Evolutionary conservation across 92 coral and sea anemone species (phyloP), one percentile per base, ranked within the genome.

Genomic region (Heteractis magnifica): DNA sequence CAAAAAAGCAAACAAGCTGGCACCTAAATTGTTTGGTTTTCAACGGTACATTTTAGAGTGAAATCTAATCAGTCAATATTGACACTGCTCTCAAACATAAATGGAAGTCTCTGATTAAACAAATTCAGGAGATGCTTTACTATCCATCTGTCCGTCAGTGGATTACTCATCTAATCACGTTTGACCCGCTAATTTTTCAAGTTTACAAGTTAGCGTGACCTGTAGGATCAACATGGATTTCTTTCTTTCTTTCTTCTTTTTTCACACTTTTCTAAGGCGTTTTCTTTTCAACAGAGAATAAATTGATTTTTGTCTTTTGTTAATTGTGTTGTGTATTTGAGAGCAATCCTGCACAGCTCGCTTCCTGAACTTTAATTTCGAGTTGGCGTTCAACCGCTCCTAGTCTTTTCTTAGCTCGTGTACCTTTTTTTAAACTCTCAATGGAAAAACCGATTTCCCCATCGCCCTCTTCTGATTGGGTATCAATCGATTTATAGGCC

Each of bases 361-460:
- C 84, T 81, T 81, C 84, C 84, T 81, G 77, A 68, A 51, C 76
- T 49, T 51, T 68, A 65, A 80, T 68, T 49, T 80, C 77, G 65
- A 44, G 44, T 55, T 49, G 60, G 23, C 58, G n/a, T 16, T n/a
- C 6, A 12, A n/a, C 73, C 26, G 48, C 73, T 21, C 58, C 58
- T 8, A 8, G 58, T 68, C 23, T 62, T 62, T 68, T 68, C 26
- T 20, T 68, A 16, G 12, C 73, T 23, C 12, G 73, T 70, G 64
- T 34, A 56, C 65, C 26, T n/a, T 81, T 81, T 34, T 77, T 76
- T 51, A 86, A 80, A 80, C 83, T 81, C 58, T 64, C 92, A 56
- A 88, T 89, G 92, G 44, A 91, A 89, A 91, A 83, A 90, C 87
- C 86, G 87, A 94, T 91, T 89, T 91, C 87, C 73, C 18, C 65